Evolutionary conservation across 2,797 vertebrate species (phyloP).

Genomic region (Toxotes lorentzi): DNA sequence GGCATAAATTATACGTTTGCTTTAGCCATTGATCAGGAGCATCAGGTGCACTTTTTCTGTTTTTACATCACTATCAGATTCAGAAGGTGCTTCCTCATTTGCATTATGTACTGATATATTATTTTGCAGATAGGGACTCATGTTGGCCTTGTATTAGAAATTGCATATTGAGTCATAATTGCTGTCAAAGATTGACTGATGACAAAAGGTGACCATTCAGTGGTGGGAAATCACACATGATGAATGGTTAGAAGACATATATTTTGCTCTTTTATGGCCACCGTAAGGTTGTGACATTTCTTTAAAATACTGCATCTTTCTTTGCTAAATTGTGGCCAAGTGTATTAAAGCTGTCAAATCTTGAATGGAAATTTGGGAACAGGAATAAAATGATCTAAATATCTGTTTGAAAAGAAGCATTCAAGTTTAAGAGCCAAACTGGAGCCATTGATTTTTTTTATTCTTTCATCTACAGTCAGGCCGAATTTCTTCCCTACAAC

Average conservation of each 20-base stretch:
- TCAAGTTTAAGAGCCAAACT: background rate
- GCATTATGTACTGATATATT: background rate
- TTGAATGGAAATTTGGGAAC: conserved; percentile 6
- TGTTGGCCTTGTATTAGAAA: background rate
- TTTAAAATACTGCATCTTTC: background rate
- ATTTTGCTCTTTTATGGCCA: background rate
- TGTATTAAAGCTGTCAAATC: background rate
- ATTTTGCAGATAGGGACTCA: background rate
- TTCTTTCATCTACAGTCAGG: conserved; percentile 9
- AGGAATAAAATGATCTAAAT: background rate
- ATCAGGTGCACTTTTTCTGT: background rate
- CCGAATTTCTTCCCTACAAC: conserved; percentile 3
- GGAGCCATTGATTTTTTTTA: background rate
- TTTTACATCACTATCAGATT: background rate
- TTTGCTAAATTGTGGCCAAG: background rate
- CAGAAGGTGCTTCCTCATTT: background rate
- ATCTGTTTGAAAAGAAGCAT: conserved; percentile 1
- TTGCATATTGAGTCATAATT: background rate
- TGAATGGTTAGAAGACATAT: background rate
- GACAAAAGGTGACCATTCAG: too few relatives aligned
- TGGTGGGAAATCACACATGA: background rate
- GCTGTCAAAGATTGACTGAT: background rate
- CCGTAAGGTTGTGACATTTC: background rate
- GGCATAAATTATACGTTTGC: background rate
- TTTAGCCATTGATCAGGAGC: background rate